Base-by-base conservation (phyloP, 2,888 invertebrate species). In the Minunthozetes semirufus region DNA sequence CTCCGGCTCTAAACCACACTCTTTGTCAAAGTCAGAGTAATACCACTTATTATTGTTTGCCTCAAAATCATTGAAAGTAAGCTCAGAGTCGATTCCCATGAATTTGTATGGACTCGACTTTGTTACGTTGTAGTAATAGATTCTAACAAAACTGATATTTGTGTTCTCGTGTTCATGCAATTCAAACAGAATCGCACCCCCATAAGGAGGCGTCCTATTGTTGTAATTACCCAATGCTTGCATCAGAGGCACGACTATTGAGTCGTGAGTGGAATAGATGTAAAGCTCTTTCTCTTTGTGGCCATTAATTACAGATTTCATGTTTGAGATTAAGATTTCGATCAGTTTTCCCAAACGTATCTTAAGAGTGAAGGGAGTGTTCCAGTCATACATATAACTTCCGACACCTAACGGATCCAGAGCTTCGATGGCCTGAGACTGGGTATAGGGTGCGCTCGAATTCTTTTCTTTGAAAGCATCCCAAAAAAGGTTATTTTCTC, bases 221-320 rank as follows among this genome's bases (percentile, higher is more conserved):
- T 76, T 71, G 38, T 68, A 76, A 0, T 46, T 15, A 8, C 70
- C 19, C 19, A 76, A 19, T 17, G 61, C 25, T 17, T 33, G 42
- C 17, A 76, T 19, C 15, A 76, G 50, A n/a, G 73, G 66, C 0
- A 38, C 76, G 6, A 76, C 25, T 42, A 73, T 76, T 13, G 73
- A 56, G 63, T 76, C 76, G 27, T 76, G 76, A 6, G 76, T 72
- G 15, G 76, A 73, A 22, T 72, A 76, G 6, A 73, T 8, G 22
- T 68, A 25, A 5, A 74, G 4, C 27, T 53, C 29, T 29, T 29
- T 27, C 25, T 72, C 25, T 1, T 15, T 68, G 8, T 73, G 27
- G 19, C 15, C 33, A 29, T 19, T 48, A 13, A 71, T 33, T n/a
- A 25, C 71, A 5, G 11, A 13, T 13, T 46, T 42, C 38, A 68